Evolutionary conservation across 2,113 vertebrate species (phyloP), one percentile per base, ranked within the genome.

Genomic region (Sardina pilchardus): DNA sequence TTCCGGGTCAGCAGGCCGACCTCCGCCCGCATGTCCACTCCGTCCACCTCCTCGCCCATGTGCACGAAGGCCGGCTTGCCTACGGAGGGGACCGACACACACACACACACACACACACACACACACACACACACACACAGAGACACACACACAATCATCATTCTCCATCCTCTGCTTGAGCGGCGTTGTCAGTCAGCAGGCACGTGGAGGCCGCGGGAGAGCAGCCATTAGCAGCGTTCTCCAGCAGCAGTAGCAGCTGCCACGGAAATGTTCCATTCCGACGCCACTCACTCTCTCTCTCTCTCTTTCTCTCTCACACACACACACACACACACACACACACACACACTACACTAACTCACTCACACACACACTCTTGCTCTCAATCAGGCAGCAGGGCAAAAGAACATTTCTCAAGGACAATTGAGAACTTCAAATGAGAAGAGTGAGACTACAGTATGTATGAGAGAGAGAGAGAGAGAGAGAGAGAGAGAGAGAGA

Each of bases 21-120:
- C 87, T 99, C 98, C 0, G 97, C 98, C 45, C 98, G 88, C 98
- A 99, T 98, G 92, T 99, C 98, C 1, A 99, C 93, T 0, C 98
- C 98, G 0, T 99, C 98, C 0, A 98, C 87, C 7, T 95, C 93
- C 90, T 97, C 96, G 0, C 98, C 98, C 0, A 94, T 89, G 88
- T 99, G 98, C 83, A 97, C 92, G 87, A 96, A 99, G 0, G 12
- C 81, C 0, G 97, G 95, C 81, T 96, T 97, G 86, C 98, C 98
- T 99, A 88, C 47, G 90, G 82, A 3, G 81, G n/a, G 71, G 36
- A 36, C 26, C 30, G 3, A 59, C 82, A 81, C 48, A 78, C 34
- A 53, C 24, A 50, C 16, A 80, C 21, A 53, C 21, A 53, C 82
- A 34, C 19, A 47, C 56, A 59, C 83, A 63, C 24, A 63, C 59